These are phyloP conservation scores for Carettochelys insculpta DNA, from an alignment of 2,113 vertebrate genomes.

Conservation along the genomic window DNA sequence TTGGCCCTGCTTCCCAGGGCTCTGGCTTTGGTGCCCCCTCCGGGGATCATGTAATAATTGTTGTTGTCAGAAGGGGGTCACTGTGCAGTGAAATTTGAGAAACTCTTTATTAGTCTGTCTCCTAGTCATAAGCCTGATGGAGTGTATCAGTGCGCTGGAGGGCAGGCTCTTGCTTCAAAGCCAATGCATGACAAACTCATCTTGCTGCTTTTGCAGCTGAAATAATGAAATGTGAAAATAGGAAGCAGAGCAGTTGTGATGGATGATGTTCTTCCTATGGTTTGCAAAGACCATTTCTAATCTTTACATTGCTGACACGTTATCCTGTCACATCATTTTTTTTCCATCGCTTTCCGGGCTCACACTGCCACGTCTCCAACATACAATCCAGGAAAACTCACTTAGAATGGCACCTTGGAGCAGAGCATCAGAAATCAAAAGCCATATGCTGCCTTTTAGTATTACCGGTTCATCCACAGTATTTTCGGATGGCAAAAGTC, in stretches of 20 bases:
- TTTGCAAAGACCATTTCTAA: not conserved
- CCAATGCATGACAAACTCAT: not conserved
- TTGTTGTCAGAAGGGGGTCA: no score
- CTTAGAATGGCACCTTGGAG: not conserved
- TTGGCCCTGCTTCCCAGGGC: no score
- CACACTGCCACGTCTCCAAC: not conserved
- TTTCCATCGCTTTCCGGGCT: fast-evolving
- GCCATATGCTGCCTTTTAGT: not conserved
- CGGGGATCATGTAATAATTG: no score
- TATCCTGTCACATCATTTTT: not conserved
- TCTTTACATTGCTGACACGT: not conserved
- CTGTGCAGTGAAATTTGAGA: no score
- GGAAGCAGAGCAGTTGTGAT: not conserved
- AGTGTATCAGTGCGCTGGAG: fast-evolving
- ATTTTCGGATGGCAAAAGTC: slow-evolving; percentile 15
- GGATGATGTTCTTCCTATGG: not conserved
- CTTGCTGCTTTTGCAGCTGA: not conserved
- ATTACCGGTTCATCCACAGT: slow-evolving; percentile 20
- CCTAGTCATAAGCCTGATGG: not conserved
- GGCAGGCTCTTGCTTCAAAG: not conserved
- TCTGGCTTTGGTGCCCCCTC: no score
- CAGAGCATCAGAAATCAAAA: not conserved
- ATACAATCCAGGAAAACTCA: not conserved
- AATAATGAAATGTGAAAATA: not conserved
- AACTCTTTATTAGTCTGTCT: not conserved